These are phyloP conservation scores for Ancistrus triradiatus DNA, from an alignment of 2,113 vertebrate genomes.

Conservation along the genomic window DNA sequence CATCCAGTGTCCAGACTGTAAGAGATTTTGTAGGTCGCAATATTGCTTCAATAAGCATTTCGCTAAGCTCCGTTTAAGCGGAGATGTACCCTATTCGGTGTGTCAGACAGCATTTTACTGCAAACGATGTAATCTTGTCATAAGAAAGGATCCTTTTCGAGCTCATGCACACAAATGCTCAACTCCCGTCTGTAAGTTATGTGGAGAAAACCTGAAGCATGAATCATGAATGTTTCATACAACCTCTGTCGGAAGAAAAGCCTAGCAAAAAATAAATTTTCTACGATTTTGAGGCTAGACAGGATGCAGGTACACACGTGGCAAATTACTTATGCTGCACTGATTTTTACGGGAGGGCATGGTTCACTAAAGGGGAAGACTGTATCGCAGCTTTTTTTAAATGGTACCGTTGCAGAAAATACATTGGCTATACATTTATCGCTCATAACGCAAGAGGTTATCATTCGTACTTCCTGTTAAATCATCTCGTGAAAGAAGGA, in stretches of 20 bases:
- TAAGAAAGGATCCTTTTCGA: background rate
- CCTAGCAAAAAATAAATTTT: background rate
- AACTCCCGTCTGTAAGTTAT: background rate
- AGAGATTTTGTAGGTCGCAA: background rate
- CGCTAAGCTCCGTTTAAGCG: background rate
- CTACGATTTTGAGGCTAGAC: too few species aligned
- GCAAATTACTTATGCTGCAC: background rate
- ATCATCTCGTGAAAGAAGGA: background rate
- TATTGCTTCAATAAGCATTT: background rate
- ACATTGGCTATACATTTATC: background rate
- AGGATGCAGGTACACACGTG: background rate
- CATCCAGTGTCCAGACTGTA: background rate
- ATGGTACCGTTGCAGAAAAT: background rate
- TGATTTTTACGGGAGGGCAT: background rate
- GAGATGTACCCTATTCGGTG: background rate
- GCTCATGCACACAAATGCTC: background rate
- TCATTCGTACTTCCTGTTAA: background rate
- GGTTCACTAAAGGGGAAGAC: background rate
- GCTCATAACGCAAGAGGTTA: background rate
- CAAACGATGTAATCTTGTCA: background rate
- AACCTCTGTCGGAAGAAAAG: background rate
- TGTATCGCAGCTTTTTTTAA: too few species aligned
- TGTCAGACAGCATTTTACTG: background rate
- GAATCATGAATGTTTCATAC: background rate
- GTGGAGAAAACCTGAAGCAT: background rate